Evolutionary conservation across 1,140 invertebrate genomes (phyloP).

Genomic region (Heterodera schachtii): DNA sequence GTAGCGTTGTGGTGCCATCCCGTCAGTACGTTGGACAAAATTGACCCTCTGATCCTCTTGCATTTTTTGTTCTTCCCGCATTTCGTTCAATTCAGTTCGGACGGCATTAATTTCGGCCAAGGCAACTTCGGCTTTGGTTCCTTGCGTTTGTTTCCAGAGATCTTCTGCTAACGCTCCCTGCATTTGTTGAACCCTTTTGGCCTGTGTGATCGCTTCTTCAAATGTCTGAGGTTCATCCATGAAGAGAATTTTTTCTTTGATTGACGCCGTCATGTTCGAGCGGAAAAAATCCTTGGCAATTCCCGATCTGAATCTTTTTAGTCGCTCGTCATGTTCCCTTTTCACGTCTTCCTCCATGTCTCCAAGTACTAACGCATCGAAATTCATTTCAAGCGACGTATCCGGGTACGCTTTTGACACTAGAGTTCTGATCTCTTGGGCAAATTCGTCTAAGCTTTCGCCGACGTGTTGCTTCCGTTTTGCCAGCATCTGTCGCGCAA

Average conservation of each 20-base stretch:
- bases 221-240: neutral
- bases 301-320: neutral
- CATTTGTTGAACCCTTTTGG: constrained; percentile 11
- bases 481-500: neutral
- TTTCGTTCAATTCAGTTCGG: neutral
- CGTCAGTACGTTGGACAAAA: neutral
- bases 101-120: constrained; percentile 1
- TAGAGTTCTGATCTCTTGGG: neutral
- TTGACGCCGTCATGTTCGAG: neutral
- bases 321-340: too few species aligned
- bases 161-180: neutral
- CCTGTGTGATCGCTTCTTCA: neutral
- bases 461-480: neutral
- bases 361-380: neutral
- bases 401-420: neutral
- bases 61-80: neutral
- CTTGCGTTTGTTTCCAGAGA: neutral
- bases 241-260: neutral
- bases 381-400: neutral
- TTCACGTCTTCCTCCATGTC: neutral
- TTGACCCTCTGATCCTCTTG: neutral
- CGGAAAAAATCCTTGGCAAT: neutral
- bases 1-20: too few species aligned
- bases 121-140: neutral
- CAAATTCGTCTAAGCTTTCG: constrained; percentile 2